phyloP scores from a whole-genome alignment of 1,140 invertebrate genomes.

The Bombus sylvicola region DNA sequence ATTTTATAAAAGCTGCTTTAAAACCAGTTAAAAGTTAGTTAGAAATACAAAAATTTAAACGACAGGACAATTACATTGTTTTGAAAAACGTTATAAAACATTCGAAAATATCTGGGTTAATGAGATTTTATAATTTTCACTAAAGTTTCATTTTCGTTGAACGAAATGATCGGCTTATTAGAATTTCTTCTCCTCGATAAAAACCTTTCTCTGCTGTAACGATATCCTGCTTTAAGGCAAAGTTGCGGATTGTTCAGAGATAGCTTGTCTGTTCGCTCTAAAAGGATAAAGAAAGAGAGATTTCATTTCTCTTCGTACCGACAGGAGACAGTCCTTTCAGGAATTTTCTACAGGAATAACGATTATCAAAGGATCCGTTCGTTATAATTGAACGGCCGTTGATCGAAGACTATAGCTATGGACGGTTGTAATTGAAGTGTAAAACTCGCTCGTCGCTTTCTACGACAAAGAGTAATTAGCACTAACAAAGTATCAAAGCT shows the following conservation, averaged over 20 bases:
- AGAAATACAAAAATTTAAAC: too few species aligned
- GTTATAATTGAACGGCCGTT: slow-evolving; percentile 44
- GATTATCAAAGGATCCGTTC: slow-evolving; percentile 36
- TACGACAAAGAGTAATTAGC: slow-evolving; percentile 37
- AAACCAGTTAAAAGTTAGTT: too few species aligned
- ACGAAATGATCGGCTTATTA: neutral
- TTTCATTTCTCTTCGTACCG: neutral
- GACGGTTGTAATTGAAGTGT: slow-evolving; percentile 29
- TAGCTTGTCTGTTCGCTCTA: neutral
- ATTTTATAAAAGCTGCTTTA: too few species aligned
- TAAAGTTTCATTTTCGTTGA: neutral
- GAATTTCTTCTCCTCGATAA: neutral
- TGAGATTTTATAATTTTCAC: neutral
- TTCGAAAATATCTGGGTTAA: neutral
- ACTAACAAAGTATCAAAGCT: slow-evolving; percentile 23
- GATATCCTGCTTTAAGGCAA: neutral
- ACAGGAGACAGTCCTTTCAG: neutral
- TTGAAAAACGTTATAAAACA: neutral
- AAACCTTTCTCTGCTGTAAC: neutral
- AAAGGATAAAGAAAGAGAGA: neutral
- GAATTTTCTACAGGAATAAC: slow-evolving; percentile 2
- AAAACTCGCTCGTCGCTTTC: slow-evolving; percentile 13
- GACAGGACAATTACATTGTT: neutral
- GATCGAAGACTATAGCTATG: slow-evolving; percentile 33
- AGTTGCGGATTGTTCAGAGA: neutral